Conservation (phyloP, 92 coral and sea anemone genomes). For the Phenganax stokvisi region DNA sequence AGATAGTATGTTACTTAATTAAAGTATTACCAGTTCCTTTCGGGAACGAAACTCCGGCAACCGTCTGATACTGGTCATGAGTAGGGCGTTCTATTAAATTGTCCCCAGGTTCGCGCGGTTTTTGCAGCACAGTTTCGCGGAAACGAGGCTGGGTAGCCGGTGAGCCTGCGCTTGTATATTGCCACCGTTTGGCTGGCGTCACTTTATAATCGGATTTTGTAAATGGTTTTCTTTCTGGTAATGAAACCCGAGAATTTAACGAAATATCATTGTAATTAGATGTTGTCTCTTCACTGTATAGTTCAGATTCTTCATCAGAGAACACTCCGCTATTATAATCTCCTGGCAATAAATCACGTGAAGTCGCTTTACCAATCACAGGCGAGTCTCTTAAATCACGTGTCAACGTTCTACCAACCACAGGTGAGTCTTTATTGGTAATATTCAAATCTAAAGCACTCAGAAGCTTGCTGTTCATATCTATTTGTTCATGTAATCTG, state of each 20-base stretch:
- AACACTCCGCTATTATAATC: conserved; percentile 30
- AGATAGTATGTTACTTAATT: neutral
- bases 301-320: conserved; percentile 19
- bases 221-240: conserved; percentile 58
- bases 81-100: conserved; percentile 58
- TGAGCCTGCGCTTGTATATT: conserved; percentile 77
- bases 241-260: conserved; percentile 5
- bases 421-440: neutral
- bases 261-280: neutral
- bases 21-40: conserved; percentile 61
- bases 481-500: conserved; percentile 10
- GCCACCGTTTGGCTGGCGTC: conserved; percentile 76
- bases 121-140: conserved; percentile 75
- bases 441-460: conserved; percentile 31
- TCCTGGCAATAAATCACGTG: conserved; percentile 3
- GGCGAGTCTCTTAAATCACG: neutral
- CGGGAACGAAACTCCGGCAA: conserved; percentile 85
- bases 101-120: conserved; percentile 71
- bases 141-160: conserved; percentile 75
- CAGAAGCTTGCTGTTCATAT: conserved; percentile 25
- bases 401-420: conserved; percentile 21
- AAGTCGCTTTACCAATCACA: conserved; percentile 27
- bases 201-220: conserved; percentile 70
- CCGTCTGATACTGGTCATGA: conserved; percentile 79
- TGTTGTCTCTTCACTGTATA: conserved; percentile 3